Percentiles rank a stretch among this genome's conserved stretches.
Conservation (phyloP, 2,888 invertebrate genomes). For the Dorcus parallelipipedus region DNA sequence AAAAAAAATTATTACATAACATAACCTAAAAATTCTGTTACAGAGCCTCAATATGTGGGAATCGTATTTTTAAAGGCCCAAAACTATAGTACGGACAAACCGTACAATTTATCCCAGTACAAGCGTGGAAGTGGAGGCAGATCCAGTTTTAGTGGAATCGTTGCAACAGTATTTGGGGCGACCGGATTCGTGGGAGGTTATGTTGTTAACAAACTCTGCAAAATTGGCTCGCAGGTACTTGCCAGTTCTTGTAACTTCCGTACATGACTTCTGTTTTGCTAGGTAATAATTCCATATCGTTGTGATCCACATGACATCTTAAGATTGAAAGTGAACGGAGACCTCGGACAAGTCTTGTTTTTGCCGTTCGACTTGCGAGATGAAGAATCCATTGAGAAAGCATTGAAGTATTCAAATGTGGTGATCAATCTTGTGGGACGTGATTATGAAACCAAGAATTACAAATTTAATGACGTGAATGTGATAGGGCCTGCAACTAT, state of each 20-base stretch:
- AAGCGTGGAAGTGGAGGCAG: constrained; percentile 88
- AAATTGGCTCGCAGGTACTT: constrained; percentile 73
- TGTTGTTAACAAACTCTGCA: constrained; percentile 87
- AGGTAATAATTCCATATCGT: constrained; percentile 91
- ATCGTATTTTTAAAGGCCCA: constrained; percentile 38
- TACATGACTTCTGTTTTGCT: constrained; percentile 39
- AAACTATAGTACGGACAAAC: constrained; percentile 54
- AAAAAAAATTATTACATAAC: constrained; percentile 28
- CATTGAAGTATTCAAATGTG: constrained; percentile 92
- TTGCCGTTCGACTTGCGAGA: constrained; percentile 81
- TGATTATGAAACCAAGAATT: constrained; percentile 91
- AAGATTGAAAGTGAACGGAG: constrained; percentile 81
- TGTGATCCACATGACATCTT: constrained; percentile 78
- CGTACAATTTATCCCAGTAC: constrained; percentile 62
- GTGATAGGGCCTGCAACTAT: constrained; percentile 78
- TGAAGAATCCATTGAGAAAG: constrained; percentile 79
- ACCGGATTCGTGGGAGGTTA: constrained; percentile 86
- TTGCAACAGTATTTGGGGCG: constrained; percentile 96
- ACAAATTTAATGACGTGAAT: constrained; percentile 81
- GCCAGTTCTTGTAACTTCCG: neutral
- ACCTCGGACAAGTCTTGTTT: constrained; percentile 93
- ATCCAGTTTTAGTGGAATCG: constrained; percentile 93
- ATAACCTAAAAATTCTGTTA: constrained; percentile 23
- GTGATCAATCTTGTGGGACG: constrained; percentile 93
- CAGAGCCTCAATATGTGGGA: constrained; percentile 24